phyloP scores from a whole-genome alignment of 2,888 invertebrate species.

The Neoaliturus tenellus region DNA sequence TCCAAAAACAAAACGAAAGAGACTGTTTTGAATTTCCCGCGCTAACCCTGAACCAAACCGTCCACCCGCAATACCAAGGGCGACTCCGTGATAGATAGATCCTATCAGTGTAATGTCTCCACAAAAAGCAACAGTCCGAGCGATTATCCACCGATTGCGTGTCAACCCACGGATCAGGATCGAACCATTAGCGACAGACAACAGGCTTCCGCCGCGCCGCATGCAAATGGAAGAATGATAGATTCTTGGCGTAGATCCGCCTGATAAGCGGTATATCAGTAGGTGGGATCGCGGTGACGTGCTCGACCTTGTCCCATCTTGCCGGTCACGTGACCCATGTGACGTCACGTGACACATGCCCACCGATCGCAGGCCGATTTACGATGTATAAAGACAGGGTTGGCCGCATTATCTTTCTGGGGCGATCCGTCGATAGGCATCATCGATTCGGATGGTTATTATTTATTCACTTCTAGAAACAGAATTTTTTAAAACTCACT shows the following conservation, averaged over 20 bases:
- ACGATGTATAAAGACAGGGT: conserved; percentile 22
- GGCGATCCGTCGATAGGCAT: not conserved
- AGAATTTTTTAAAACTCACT: too few relatives aligned
- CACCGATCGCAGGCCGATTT: not conserved
- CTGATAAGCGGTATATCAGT: conserved; percentile 51
- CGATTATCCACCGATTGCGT: conserved; percentile 56
- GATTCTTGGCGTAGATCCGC: conserved; percentile 58
- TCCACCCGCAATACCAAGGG: conserved; percentile 5
- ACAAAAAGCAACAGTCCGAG: conserved; percentile 60
- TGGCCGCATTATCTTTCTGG: not conserved
- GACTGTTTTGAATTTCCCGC: too few relatives aligned
- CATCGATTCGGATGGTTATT: too few relatives aligned
- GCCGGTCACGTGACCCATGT: conserved; percentile 33
- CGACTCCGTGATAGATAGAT: conserved; percentile 47
- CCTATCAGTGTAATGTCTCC: conserved; percentile 57
- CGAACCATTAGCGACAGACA: conserved; percentile 59
- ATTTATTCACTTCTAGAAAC: too few relatives aligned
- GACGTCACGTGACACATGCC: not conserved
- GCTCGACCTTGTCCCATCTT: too few relatives aligned
- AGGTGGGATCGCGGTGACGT: too few relatives aligned
- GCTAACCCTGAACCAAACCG: too few relatives aligned
- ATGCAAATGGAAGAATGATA: conserved; percentile 61
- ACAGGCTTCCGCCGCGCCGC: conserved; percentile 45
- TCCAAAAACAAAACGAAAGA: too few relatives aligned
- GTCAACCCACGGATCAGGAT: not conserved